phyloP scores from a whole-genome alignment of 2,797 vertebrate species.

The Tangara arthus region DNA sequence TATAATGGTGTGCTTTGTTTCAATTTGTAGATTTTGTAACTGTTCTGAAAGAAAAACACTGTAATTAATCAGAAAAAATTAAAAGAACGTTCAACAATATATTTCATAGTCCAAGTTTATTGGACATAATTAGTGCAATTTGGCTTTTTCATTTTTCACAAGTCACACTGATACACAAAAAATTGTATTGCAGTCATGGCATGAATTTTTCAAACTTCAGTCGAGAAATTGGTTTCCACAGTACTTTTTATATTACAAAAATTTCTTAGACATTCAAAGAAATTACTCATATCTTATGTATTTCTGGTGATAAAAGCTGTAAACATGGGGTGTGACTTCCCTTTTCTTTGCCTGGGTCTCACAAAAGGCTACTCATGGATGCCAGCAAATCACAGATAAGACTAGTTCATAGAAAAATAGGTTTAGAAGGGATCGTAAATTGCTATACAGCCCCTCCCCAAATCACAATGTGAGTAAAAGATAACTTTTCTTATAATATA shows the following conservation, averaged over 20 bases:
- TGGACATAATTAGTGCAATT: background rate
- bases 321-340: accelerated
- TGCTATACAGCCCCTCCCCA: background rate
- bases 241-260: background rate
- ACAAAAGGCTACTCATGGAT: background rate
- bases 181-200: background rate
- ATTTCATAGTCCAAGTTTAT: background rate
- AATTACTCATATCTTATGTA: background rate
- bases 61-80: background rate
- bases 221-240: background rate
- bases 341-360: background rate
- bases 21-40: background rate
- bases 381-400: background rate
- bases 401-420: background rate
- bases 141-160: background rate
- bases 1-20: background rate
- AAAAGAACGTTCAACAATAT: background rate
- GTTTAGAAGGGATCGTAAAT: background rate
- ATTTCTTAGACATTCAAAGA: background rate
- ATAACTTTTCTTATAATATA: background rate
- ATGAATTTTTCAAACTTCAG: background rate
- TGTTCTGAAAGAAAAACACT: background rate
- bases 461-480: background rate
- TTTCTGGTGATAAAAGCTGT: background rate
- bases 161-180: background rate